phyloP scores from a whole-genome alignment of 2,888 invertebrate species.

The Drosophila merina region DNA sequence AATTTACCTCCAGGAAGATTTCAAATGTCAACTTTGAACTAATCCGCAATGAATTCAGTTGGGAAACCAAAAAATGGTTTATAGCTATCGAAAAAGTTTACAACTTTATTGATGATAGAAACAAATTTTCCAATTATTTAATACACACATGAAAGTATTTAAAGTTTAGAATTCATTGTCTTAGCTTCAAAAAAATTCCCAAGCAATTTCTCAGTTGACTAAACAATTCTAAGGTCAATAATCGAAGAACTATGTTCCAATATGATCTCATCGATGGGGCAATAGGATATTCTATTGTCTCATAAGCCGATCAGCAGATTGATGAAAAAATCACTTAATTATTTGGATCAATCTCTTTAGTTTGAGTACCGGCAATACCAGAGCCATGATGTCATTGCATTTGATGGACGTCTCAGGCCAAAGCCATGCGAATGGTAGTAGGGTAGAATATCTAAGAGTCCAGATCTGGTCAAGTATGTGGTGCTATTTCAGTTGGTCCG shows the following conservation, averaged over 20 bases:
- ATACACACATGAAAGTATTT: not conserved
- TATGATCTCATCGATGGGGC: constrained; percentile 33
- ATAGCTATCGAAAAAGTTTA: not conserved
- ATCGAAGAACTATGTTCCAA: constrained; percentile 3
- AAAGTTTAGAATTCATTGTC: not conserved
- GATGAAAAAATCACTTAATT: constrained; percentile 32
- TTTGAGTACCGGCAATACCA: constrained; percentile 35
- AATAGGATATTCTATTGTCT: constrained; percentile 35
- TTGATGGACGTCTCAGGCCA: constrained; percentile 33
- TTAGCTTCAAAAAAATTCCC: not conserved
- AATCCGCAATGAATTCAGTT: not conserved
- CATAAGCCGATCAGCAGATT: constrained; percentile 37
- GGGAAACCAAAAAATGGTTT: too few species aligned
- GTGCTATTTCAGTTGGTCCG: constrained; percentile 33
- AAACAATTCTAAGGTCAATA: constrained; percentile 18
- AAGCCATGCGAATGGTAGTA: constrained; percentile 19
- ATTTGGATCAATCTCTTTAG: constrained; percentile 33
- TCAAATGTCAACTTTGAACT: constrained; percentile 37
- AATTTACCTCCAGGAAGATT: constrained; percentile 37
- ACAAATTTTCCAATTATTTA: not conserved
- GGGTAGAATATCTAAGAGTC: constrained; percentile 33
- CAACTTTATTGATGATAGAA: not conserved
- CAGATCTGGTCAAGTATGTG: constrained; percentile 43
- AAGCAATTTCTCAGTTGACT: not conserved
- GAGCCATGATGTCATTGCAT: constrained; percentile 60